Percentiles rank a stretch among this genome's conserved stretches.
Evolutionary conservation across 2,113 vertebrate species (phyloP).

Genomic region (Tor tambroides): DNA sequence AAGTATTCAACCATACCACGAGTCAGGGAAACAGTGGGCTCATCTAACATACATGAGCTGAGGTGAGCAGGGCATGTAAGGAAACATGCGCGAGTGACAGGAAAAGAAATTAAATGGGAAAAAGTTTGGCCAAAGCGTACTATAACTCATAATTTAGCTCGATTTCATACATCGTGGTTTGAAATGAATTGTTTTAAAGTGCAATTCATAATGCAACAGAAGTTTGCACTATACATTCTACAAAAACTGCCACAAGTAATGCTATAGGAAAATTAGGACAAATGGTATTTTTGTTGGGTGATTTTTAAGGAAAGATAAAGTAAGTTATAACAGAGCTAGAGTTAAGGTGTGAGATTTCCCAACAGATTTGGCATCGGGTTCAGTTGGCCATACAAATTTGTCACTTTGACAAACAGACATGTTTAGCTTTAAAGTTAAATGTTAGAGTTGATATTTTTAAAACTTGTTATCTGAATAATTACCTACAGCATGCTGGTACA

Average conservation of each 20-base stretch:
- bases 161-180: not conserved
- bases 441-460: not conserved
- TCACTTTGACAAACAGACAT: not conserved
- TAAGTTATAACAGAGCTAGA: too few species aligned
- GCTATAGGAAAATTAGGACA: not conserved
- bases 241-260: not conserved
- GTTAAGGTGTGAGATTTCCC: too few species aligned
- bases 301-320: too few species aligned
- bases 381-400: not conserved
- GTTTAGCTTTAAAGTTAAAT: not conserved
- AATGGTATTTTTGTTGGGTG: not conserved
- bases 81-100: not conserved
- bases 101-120: not conserved
- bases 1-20: not conserved
- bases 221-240: not conserved
- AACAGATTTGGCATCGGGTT: too few species aligned
- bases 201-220: not conserved
- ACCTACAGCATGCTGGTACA: not conserved
- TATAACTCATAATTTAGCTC: too few species aligned
- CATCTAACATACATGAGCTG: conserved; percentile 27
- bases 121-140: not conserved
- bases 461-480: not conserved
- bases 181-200: not conserved
- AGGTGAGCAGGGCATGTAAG: not conserved
- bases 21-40: not conserved